A percentile compares a stretch with the other conserved stretches of the same genome.
Conservation (phyloP, 2,797 vertebrate species). For the Sebastes diploproa region DNA sequence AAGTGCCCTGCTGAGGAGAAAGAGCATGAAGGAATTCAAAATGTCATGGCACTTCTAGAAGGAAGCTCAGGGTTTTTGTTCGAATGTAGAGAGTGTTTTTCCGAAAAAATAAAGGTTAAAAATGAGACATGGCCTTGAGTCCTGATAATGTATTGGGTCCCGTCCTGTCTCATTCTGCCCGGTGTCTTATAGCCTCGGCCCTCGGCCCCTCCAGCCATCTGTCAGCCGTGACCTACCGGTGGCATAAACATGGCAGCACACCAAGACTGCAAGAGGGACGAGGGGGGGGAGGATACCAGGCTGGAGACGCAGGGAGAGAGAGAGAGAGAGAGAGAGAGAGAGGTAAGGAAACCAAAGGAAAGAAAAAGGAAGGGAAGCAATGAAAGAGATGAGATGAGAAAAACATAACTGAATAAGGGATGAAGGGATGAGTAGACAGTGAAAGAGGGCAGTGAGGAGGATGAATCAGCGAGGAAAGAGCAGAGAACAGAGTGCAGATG, state of each 20-base stretch:
- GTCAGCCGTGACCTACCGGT: conserved; percentile 56
- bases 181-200: conserved; percentile 39
- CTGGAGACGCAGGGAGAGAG: not conserved
- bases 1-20: conserved; percentile 14
- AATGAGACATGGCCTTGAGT: conserved; percentile 36
- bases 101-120: conserved; percentile 48
- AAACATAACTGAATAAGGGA: not conserved
- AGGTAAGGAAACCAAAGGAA: not conserved
- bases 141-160: conserved; percentile 37
- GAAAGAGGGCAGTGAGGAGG: not conserved
- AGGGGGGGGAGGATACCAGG: not conserved
- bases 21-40: conserved; percentile 28
- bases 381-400: not conserved
- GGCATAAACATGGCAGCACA: conserved; percentile 39
- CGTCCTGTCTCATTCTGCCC: conserved; percentile 49
- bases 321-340: not conserved
- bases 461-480: not conserved
- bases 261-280: conserved; percentile 27
- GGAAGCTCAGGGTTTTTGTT: conserved; percentile 4
- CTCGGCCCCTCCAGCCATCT: conserved; percentile 47
- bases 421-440: not conserved
- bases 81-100: not conserved
- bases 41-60: conserved; percentile 27
- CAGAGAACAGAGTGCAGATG: conserved; percentile 15
- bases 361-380: too few species aligned